Conservation (phyloP, 2,797 vertebrate genomes). For the Syngnathus acus region DNA sequence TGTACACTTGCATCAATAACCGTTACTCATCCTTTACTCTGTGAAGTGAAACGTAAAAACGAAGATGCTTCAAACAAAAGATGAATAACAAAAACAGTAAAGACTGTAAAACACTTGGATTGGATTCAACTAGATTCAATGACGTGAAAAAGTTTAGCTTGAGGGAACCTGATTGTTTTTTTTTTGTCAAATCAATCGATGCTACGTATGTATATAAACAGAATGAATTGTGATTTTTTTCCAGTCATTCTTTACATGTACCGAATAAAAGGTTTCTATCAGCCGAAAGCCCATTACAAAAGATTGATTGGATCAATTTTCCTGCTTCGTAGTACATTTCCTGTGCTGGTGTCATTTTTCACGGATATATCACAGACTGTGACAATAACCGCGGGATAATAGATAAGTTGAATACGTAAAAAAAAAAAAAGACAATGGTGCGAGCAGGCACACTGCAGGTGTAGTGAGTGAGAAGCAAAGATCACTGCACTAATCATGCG, state of each 20-base stretch:
- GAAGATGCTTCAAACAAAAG: too few species aligned
- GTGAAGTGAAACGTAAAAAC: too few species aligned
- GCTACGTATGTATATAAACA: too few species aligned
- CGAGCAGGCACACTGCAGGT: conserved; percentile 36
- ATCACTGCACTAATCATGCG: conserved; percentile 77
- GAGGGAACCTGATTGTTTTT: not conserved
- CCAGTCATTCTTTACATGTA: not conserved
- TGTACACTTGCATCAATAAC: too few species aligned
- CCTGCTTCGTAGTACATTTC: not conserved
- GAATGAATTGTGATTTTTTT: not conserved
- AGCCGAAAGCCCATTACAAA: not conserved
- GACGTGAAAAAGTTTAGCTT: not conserved
- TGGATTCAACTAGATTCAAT: too few species aligned
- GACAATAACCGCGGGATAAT: conserved; percentile 30
- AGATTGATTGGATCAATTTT: conserved; percentile 7
- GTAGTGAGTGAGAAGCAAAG: conserved; percentile 12
- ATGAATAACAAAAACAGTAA: too few species aligned
- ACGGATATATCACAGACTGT: not conserved
- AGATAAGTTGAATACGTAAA: conserved; percentile 33
- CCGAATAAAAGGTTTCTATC: not conserved
- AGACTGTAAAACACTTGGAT: too few species aligned
- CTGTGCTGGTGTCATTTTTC: conserved; percentile 4
- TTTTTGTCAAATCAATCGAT: too few species aligned
- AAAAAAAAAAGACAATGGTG: conserved; percentile 15
- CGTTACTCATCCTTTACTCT: too few species aligned